Evolutionary conservation across 2,888 invertebrate species (phyloP), one percentile per base, ranked within the genome.

Genomic region (Isoperla grammatica): DNA sequence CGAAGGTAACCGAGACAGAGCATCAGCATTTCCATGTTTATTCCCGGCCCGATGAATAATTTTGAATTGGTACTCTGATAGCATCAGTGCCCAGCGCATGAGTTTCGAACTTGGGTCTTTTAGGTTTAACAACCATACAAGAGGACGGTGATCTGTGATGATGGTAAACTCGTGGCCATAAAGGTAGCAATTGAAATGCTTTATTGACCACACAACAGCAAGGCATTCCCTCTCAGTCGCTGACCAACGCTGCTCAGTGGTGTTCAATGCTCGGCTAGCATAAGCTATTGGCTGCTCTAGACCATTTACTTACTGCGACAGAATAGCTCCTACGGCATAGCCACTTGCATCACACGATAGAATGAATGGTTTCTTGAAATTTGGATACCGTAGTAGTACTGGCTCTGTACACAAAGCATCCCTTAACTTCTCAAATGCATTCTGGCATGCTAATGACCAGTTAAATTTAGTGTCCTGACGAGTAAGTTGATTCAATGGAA

Each of bases 401-500:
- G 66, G 42, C 8, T 65, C 59, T 5, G 46, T 56, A 17, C 61
- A 60, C 39, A 67, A 57, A 9, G 50, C 20, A 1, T 59, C 43
- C 15, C 61, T 64, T 1, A 69, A 39, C 8, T 15, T 13, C 17
- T 63, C 59, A 37, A 67, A 65, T 1, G 67, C 66, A 9, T 50
- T n/a, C 43, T 68, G 50, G 17, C 65, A 62, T 15, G 37, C 40
- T 3, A 22, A 19, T 0, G 15, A 59, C 66, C 67, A 69, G 13
- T 46, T 13, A 46, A 66, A 68, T 6, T 4, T 4, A 1, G 15
- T 56, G 2, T 64, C 62, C 40, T 69, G 66, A 29, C 67, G 65
- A 2, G 67, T 48, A 2, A 70, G 53, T 1, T 45, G 12, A 1
- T 66, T 67, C 1, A 70, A 39, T 15, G 68, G 68, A 48, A 63